Evolutionary conservation across 2,797 vertebrate species (phyloP).

Genomic region (Microchirus variegatus): DNA sequence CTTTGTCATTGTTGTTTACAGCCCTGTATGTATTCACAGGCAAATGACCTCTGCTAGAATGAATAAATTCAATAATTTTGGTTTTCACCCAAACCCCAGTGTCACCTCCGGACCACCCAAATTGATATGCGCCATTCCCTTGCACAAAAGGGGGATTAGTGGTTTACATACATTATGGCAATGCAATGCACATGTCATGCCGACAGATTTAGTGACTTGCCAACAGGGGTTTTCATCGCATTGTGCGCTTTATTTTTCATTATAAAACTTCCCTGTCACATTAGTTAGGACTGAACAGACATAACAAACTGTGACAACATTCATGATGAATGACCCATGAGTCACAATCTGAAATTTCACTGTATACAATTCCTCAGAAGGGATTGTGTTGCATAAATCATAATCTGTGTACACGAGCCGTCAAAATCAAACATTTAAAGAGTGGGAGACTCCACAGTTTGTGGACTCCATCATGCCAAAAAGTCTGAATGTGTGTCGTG

Average conservation of each 20-base stretch:
- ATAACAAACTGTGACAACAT: constrained; percentile 64
- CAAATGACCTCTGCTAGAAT: constrained; percentile 23
- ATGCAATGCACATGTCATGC: constrained; percentile 44
- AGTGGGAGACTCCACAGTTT: constrained; percentile 24
- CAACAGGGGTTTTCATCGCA: constrained; percentile 60
- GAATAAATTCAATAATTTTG: constrained; percentile 48
- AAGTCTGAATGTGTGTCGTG: constrained; percentile 10
- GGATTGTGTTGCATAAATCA: constrained; percentile 66
- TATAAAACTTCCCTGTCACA: constrained; percentile 68
- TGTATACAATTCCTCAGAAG: constrained; percentile 66
- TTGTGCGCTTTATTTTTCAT: constrained; percentile 56
- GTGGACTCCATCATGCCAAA: constrained; percentile 37
- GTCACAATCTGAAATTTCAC: constrained; percentile 59
- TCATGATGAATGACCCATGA: constrained; percentile 62
- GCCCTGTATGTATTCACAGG: constrained; percentile 29
- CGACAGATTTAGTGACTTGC: constrained; percentile 62
- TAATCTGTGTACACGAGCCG: constrained; percentile 57
- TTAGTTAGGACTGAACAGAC: constrained; percentile 54
- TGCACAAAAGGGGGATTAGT: constrained; percentile 56
- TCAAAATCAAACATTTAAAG: constrained; percentile 49
- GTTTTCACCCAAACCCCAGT: constrained; percentile 45
- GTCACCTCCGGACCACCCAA: constrained; percentile 21
- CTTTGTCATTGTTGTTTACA: constrained; percentile 16
- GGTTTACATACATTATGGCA: constrained; percentile 59
- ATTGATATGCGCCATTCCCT: constrained; percentile 42